These are phyloP conservation scores for Eudasyphora cyanicolor DNA, from an alignment of 2,888 invertebrate genomes.

Conservation along the genomic window DNA sequence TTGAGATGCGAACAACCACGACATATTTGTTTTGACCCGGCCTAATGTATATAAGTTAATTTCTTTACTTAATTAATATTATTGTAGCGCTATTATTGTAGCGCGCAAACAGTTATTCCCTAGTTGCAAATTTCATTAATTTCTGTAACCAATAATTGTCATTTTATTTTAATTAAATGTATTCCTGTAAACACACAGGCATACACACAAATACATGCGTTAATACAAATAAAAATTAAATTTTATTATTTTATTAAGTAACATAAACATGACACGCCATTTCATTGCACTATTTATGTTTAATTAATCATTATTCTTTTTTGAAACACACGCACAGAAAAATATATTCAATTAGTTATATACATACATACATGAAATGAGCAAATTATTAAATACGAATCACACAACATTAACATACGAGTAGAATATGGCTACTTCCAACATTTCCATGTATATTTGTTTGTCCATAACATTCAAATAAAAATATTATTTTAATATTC, in stretches of 20 bases:
- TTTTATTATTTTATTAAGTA: slow-evolving; percentile 8
- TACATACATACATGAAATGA: not conserved
- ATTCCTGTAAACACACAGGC: not conserved
- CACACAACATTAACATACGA: too few species aligned
- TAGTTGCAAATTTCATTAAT: not conserved
- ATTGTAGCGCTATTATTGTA: not conserved
- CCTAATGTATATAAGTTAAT: too few species aligned
- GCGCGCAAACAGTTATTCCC: not conserved
- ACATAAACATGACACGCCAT: slow-evolving; percentile 7
- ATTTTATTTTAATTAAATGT: slow-evolving; percentile 13
- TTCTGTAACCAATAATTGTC: not conserved
- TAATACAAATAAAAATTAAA: not conserved
- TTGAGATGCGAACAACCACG: too few species aligned
- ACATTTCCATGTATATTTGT: not conserved
- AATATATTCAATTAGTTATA: not conserved
- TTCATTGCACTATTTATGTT: not conserved
- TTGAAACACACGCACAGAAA: not conserved
- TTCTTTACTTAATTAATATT: not conserved
- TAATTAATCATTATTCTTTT: not conserved
- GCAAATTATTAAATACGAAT: too few species aligned
- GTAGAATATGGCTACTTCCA: too few species aligned
- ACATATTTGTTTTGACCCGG: too few species aligned
- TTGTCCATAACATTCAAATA: not conserved
- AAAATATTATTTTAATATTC: slow-evolving; percentile 11
- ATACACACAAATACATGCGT: not conserved